phyloP scores from a whole-genome alignment of 2,113 vertebrate genomes.

The Gila orcuttii region DNA sequence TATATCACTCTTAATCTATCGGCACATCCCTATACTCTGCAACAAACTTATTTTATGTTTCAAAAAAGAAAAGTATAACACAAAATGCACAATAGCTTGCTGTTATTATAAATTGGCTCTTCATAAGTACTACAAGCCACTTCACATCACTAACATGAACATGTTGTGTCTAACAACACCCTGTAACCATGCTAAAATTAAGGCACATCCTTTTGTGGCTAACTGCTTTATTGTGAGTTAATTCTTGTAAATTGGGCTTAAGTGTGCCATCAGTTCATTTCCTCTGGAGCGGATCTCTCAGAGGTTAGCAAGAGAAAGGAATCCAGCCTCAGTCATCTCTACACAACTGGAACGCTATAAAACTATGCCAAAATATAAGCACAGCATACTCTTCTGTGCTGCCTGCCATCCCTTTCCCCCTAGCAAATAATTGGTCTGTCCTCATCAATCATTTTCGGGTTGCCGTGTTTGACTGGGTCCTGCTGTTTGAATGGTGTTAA shows the following conservation, averaged over 20 bases:
- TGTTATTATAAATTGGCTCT: no score
- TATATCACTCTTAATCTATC: neutral
- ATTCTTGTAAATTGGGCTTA: conserved; percentile 4
- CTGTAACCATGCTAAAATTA: neutral
- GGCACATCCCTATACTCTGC: neutral
- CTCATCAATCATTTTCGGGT: conserved; percentile 36
- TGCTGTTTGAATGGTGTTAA: conserved; percentile 43
- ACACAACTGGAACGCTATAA: conserved; percentile 16
- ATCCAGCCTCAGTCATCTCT: neutral
- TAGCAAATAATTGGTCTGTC: conserved; percentile 33
- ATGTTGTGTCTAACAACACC: neutral
- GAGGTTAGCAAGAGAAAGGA: conserved; percentile 14
- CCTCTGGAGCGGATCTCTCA: neutral
- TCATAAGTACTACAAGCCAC: neutral
- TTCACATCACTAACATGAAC: neutral
- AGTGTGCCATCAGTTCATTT: conserved; percentile 3
- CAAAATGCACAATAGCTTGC: no score
- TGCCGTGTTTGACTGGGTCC: conserved; percentile 31
- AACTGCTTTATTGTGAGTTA: neutral
- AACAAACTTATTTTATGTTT: neutral
- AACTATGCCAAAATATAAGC: conserved; percentile 22
- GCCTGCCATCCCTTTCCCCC: conserved; percentile 26
- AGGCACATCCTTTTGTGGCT: conserved; percentile 5
- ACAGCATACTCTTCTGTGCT: conserved; percentile 27
- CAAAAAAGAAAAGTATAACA: no score